Evolutionary conservation across 1,140 invertebrate species (phyloP).

Genomic region (Drosophila mojavensis): DNA sequence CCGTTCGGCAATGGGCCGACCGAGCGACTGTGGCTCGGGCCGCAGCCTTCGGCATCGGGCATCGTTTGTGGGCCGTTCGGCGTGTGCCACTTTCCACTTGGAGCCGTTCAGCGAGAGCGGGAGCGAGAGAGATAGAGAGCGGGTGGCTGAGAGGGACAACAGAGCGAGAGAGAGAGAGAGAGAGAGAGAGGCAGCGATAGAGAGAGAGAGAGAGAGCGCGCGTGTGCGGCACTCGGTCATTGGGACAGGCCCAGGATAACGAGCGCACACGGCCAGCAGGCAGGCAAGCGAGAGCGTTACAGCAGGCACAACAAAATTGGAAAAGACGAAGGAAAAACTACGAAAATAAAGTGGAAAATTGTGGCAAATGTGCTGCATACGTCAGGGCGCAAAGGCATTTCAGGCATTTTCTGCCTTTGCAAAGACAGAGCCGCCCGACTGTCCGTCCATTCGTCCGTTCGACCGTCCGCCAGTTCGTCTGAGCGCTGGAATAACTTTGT

Average conservation of each 20-base stretch:
- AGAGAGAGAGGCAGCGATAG: neutral
- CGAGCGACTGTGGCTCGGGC: conserved; percentile 13
- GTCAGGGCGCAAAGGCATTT: conserved; percentile 39
- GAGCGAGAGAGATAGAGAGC: neutral
- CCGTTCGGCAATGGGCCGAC: conserved; percentile 18
- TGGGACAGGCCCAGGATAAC: conserved; percentile 70
- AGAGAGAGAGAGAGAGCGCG: conserved; percentile 12
- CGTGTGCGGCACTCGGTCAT: conserved; percentile 63
- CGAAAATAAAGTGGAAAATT: conserved; percentile 8
- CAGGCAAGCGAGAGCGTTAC: neutral
- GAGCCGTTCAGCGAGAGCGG: neutral
- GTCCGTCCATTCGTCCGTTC: neutral
- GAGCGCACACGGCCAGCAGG: conserved; percentile 3
- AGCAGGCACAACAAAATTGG: conserved; percentile 1
- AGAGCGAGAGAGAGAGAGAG: neutral
- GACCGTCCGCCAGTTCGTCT: too few species aligned
- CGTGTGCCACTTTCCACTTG: conserved; percentile 58
- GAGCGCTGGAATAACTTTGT: neutral
- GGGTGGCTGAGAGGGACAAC: neutral
- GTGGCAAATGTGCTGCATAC: conserved; percentile 38
- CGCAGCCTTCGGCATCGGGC: conserved; percentile 5
- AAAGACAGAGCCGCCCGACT: conserved; percentile 8
- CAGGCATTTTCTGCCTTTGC: conserved; percentile 26
- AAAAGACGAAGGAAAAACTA: neutral
- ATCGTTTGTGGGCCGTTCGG: conserved; percentile 21